These are phyloP conservation scores for Carapus acus DNA, from an alignment of 2,797 vertebrate species.

Conservation along the genomic window DNA sequence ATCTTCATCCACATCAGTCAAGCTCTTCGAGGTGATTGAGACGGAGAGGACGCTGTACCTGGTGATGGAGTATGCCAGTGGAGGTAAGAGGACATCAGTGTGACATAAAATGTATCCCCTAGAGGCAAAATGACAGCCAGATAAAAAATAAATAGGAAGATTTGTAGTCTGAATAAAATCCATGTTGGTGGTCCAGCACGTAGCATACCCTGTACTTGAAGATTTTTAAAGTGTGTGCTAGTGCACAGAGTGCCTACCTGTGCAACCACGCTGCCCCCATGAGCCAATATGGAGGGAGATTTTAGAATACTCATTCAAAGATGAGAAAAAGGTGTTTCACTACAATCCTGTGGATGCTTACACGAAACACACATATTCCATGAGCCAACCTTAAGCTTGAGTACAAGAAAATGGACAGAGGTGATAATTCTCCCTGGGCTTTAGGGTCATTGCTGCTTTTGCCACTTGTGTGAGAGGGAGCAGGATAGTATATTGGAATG, in stretches of 20 bases:
- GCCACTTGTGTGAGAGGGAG: too few relatives aligned
- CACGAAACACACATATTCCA: neutral
- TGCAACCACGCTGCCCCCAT: conserved; percentile 32
- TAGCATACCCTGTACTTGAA: too few relatives aligned
- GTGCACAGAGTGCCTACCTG: conserved; percentile 14
- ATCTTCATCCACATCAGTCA: conserved; percentile 68
- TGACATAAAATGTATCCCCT: neutral
- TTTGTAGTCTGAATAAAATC: too few relatives aligned
- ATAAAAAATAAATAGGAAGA: too few relatives aligned
- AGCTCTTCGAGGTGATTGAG: conserved; percentile 98
- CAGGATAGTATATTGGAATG: conserved; percentile 35
- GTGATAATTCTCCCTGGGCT: neutral
- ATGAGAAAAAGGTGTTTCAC: conserved; percentile 6
- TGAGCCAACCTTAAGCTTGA: too few relatives aligned
- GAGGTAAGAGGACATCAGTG: conserved; percentile 77
- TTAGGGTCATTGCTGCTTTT: conserved; percentile 37
- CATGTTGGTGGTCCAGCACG: too few relatives aligned
- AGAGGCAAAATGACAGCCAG: too few relatives aligned
- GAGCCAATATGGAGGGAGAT: conserved; percentile 19
- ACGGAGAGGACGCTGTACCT: conserved; percentile 98
- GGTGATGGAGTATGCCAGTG: conserved; percentile 99
- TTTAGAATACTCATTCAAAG: conserved; percentile 11
- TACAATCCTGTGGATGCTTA: neutral
- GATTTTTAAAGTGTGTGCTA: conserved; percentile 2
- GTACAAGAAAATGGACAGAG: too few relatives aligned